Evolutionary conservation across 2,888 invertebrate species (phyloP).

Genomic region (Protodeltote pygarga): DNA sequence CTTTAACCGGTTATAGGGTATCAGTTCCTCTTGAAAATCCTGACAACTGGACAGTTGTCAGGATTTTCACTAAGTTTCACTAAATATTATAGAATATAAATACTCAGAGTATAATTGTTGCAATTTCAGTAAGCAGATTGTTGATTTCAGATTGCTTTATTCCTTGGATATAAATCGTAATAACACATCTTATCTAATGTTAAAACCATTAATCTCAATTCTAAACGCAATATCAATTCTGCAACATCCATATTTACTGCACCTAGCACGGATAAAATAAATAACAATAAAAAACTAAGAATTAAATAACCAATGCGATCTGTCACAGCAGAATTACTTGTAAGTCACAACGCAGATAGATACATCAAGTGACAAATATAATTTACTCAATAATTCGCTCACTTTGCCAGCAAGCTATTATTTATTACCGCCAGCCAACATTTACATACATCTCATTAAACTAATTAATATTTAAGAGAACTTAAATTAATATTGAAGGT

Average conservation of each 20-base stretch:
- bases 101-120: too few species aligned
- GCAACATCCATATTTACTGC: background rate
- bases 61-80: too few species aligned
- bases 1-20: too few species aligned
- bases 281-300: conserved; percentile 3
- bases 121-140: too few species aligned
- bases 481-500: conserved; percentile 29
- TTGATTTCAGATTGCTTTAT: too few species aligned
- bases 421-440: conserved; percentile 26
- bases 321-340: conserved; percentile 36
- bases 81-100: too few species aligned
- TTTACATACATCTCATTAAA: conserved; percentile 29
- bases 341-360: conserved; percentile 13
- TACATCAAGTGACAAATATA: conserved; percentile 30
- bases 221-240: background rate
- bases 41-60: too few species aligned
- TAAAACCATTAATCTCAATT: background rate
- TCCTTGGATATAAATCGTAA: too few species aligned
- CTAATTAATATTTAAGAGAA: conserved; percentile 32
- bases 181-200: background rate
- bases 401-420: conserved; percentile 16
- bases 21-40: too few species aligned
- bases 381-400: conserved; percentile 27
- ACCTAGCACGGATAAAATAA: too few species aligned
- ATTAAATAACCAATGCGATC: conserved; percentile 17